Base-by-base conservation (phyloP, 2,113 vertebrate genomes). In the Acanthisitta chloris region DNA sequence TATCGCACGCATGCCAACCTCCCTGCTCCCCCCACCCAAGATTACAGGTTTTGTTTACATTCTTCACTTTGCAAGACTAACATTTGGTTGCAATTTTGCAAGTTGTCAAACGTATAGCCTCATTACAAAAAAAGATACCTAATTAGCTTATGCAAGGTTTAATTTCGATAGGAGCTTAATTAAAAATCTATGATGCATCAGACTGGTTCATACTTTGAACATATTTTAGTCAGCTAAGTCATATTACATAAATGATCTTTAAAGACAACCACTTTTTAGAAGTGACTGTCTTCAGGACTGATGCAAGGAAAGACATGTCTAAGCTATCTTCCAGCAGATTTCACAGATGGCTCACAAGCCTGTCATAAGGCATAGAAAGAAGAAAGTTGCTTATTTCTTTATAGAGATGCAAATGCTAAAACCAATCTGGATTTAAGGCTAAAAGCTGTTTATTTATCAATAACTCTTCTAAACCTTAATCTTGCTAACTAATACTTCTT, bases 261-360 rank as follows among this genome's bases (percentile, higher is more conserved):
- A 85, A 81, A 80, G 87, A 92, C 19, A 79, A 69, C 40, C 14
- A 62, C 54, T 51, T 81, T 49, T 79, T 54, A 93, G 43, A 88
- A 61, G 33, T 28, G 8, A 45, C 33, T 80, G 17, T 89, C 81
- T 91, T 80, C 66, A 90, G 55, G 81, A 81, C 43, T 74, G 45
- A 81, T 81, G 66, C 49, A 91, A 89, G 33, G 48, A 52, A 91
- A 85, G 86, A 77, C 43, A 40, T 18, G 29, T 17, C 73, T 55
- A 81, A 82, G 42, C 10, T 11, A 34, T 79, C 54, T 91, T 92
- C 81, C 87, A 94, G 61, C 21, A 95, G 40, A 92, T 87, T 81
- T 94, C 86, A 95, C 93, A 92, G 91, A 91, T 87, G 81, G 74
- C 38, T 92, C 66, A 95, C 49, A 88, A 81, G 70, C 61, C 89